Conservation (phyloP, 2,113 vertebrate species). For the Aspiorhynchus laticeps region DNA sequence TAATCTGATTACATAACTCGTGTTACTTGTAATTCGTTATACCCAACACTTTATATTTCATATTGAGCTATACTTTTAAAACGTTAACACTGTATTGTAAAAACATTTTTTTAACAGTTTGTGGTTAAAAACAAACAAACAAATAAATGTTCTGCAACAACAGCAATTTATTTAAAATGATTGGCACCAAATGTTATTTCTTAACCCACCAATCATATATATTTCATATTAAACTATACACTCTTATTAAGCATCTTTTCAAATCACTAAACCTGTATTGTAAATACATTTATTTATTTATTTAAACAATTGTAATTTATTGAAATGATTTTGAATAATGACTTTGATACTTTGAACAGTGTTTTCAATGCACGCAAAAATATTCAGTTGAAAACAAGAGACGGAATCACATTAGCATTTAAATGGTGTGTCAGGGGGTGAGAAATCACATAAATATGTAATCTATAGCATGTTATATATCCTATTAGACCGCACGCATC, state of each 20-base stretch:
- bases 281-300: not conserved
- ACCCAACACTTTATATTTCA: too few relatives aligned
- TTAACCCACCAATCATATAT: too few relatives aligned
- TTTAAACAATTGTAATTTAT: not conserved
- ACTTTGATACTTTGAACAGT: not conserved
- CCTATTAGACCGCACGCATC: not conserved
- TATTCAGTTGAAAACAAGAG: not conserved
- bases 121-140: too few relatives aligned
- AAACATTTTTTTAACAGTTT: too few relatives aligned
- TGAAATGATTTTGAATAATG: not conserved
- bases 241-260: too few relatives aligned
- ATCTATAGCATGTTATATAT: slow-evolving; percentile 14
- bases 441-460: slow-evolving; percentile 29
- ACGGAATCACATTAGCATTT: slow-evolving; percentile 26
- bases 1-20: too few relatives aligned
- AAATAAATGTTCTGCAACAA: not conserved
- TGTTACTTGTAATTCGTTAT: too few relatives aligned
- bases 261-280: too few relatives aligned
- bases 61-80: too few relatives aligned
- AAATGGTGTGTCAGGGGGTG: slow-evolving; percentile 22
- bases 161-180: not conserved
- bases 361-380: not conserved
- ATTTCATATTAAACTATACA: too few relatives aligned
- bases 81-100: too few relatives aligned
- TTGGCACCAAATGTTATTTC: too few relatives aligned